Base-by-base conservation (phyloP, 2,113 vertebrate species). In the Rutilus rutilus region DNA sequence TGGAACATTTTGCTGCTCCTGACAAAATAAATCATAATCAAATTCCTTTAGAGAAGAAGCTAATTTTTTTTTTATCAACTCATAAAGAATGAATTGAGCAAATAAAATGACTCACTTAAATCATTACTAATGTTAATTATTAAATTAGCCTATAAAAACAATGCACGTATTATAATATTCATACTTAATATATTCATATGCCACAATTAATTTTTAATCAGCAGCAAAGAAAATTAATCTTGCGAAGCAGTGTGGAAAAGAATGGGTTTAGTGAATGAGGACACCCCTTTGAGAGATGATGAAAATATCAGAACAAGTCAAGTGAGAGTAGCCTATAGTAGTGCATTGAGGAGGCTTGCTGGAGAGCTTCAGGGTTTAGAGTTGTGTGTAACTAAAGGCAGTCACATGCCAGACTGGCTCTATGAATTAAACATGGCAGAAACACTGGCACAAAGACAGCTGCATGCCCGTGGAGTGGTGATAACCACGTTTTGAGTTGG, bases 391-490 rank as follows among this genome's bases (percentile, higher is more conserved):
- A 75, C 60, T 69, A 86, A 76, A 76, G 39, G 30, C 25, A 65
- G 69, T 67, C 50, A 73, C 64, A 71, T 52, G 65, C 47, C 65
- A 86, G 52, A 25, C 42, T 64, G 67, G 59, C 27, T 39, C n/a
- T 50, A 88, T 86, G 76, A 88, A 86, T 88, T 88, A 88, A 86
- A 84, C 82, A 88, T 88, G 82, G 39, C 12, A 45, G 64, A 78
- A 78, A 69, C 77, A 83, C 50, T 57, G 57, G 74, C 80, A 84
- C 67, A 84, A 78, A 86, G 59, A 69, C 27, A 39, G 50, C 60
- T 79, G 76, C 23, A 33, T 78, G 62, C 65, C 52, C 54, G 62
- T 80, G n/a, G 84, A 79, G 71, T 54, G 75, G 59, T 64, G 80
- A 86, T 73, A 52, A 78, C 52, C 75, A 75, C 17, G 30, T 64